A percentile compares a stretch with the other conserved stretches of the same genome.
These are phyloP conservation scores for Climacteris rufus DNA, from an alignment of 2,113 vertebrate species.

Conservation along the genomic window DNA sequence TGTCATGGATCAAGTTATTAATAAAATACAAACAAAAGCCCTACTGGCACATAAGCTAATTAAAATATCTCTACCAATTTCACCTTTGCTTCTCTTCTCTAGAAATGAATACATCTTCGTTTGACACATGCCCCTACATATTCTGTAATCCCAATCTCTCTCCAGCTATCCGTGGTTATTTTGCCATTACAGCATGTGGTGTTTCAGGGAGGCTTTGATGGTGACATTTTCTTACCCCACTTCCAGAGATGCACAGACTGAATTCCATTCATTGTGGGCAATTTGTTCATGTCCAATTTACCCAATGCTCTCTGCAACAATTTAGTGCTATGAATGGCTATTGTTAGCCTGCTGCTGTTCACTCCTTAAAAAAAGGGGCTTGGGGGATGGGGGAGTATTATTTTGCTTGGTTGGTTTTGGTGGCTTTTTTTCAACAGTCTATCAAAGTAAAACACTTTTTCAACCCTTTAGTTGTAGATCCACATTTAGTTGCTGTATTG, in stretches of 20 bases:
- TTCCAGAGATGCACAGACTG: neutral
- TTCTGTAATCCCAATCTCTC: neutral
- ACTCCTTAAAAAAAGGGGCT: neutral
- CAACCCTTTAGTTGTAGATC: neutral
- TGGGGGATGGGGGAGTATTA: accelerated
- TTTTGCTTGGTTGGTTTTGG: neutral
- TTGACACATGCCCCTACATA: accelerated
- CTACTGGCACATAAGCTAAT: neutral
- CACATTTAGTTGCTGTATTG: neutral
- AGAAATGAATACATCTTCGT: neutral
- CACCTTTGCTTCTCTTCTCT: conserved; percentile 1
- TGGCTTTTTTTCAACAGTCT: neutral
- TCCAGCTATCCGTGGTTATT: neutral
- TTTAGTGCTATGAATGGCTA: neutral
- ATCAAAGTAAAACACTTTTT: neutral
- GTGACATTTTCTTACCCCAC: neutral
- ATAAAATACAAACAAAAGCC: conserved; percentile 15
- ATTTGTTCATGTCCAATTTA: neutral
- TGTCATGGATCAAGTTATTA: neutral
- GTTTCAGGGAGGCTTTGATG: neutral
- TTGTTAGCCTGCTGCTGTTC: neutral
- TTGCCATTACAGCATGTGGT: neutral
- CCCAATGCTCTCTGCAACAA: neutral
- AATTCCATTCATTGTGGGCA: neutral
- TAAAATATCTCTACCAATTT: conserved; percentile 14